Conservation (phyloP, 2,797 vertebrate genomes). For the Protosalanx chinensis region DNA sequence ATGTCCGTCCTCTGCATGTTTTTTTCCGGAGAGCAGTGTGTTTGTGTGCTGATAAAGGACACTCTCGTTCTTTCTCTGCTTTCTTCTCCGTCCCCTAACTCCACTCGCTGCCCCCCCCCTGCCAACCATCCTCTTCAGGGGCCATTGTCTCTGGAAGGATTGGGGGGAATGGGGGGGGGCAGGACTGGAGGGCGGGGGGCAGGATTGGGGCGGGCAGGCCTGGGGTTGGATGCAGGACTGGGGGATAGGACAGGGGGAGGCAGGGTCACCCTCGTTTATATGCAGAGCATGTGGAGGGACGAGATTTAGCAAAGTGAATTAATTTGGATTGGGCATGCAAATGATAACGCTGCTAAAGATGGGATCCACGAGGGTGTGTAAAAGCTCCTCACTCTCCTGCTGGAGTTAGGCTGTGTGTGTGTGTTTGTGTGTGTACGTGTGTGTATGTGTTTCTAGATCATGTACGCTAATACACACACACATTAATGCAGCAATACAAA, state of each 20-base stretch:
- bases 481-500: neutral
- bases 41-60: constrained; percentile 55
- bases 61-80: neutral
- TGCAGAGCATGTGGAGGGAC: constrained; percentile 88
- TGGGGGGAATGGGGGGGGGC: constrained; percentile 68
- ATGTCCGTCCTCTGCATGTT: constrained; percentile 66
- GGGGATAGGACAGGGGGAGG: constrained; percentile 74
- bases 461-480: constrained; percentile 10
- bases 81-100: neutral
- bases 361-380: constrained; percentile 85
- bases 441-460: neutral
- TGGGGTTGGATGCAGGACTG: constrained; percentile 45
- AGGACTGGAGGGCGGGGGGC: no score
- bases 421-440: neutral
- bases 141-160: constrained; percentile 22
- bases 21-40: constrained; percentile 19
- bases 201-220: constrained; percentile 39
- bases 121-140: constrained; percentile 22
- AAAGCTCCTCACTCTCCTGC: constrained; percentile 64
- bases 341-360: constrained; percentile 87
- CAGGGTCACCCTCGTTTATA: constrained; percentile 88
- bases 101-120: constrained; percentile 6
- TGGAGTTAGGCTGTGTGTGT: constrained; percentile 17
- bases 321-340: constrained; percentile 99
- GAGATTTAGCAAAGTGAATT: constrained; percentile 99